Base-by-base conservation (phyloP, 2,888 invertebrate genomes). In the Mythimna pallens region DNA sequence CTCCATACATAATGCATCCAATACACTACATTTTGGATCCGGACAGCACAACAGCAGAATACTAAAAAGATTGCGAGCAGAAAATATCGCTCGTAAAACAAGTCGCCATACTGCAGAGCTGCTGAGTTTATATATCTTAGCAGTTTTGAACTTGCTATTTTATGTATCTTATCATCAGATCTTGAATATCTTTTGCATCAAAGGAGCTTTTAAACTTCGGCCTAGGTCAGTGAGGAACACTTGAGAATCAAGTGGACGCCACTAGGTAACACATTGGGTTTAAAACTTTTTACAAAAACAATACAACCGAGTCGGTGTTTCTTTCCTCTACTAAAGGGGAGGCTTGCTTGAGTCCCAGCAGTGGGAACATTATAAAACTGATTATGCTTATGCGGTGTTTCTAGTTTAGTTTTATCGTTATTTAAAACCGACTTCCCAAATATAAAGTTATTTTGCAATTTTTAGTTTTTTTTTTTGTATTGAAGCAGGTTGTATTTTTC, bases 21-120 rank as follows among this genome's bases (percentile, higher is more conserved):
- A 82, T 54, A 58, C 30, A 67, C 43, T 73, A 67, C n/a, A 79
- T 65, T 59, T 70, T 59, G 55, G 61, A 81, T 74, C 74, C 57
- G 30, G 36, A 65, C 52, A 65, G 34, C 14, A 58, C 61, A 40
- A 40, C 36, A 43, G 17, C 54, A 22, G 69, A 67, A 83, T 81
- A 79, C 65, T 67, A 63, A 83, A 58, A 57, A 54, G 63, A 30
- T 10, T 67, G 20, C 2, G 10, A 64, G 34, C 22, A 67, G 61
- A 83, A 67, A 67, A 74, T 66, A 73, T 79, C 30, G 50, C 22
- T 61, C 64, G 55, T 55, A 78, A 73, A 82, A 65, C 58, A 63
- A 66, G 43, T 55, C 73, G 34, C 34, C 50, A 65, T 65, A 36
- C 57, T 65, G 40, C 65, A 58, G 34, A 64, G 34, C 30, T 57